phyloP scores from a whole-genome alignment of 2,797 vertebrate genomes.

The Distichodus sexfasciatus region DNA sequence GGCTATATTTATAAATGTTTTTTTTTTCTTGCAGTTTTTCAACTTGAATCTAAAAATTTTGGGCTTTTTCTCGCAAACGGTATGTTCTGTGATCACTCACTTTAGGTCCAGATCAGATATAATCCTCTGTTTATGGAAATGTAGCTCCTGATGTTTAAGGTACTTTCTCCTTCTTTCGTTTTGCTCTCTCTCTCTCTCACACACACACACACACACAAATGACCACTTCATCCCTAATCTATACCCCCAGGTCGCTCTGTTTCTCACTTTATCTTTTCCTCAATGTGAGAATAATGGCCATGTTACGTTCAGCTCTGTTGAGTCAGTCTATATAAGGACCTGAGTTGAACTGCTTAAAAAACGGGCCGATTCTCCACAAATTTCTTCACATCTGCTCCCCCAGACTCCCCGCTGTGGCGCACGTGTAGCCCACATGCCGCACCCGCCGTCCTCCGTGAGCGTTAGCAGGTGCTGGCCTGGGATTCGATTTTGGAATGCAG shows the following conservation, averaged over 20 bases:
- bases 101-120: neutral
- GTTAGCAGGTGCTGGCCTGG: slow-evolving; percentile 78
- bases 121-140: neutral
- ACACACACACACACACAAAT: neutral
- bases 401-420: slow-evolving; percentile 48
- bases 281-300: neutral
- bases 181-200: too few species aligned
- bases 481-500: slow-evolving; percentile 60
- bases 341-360: slow-evolving; percentile 49
- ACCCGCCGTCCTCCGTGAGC: slow-evolving; percentile 58
- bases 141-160: neutral
- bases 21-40: too few species aligned
- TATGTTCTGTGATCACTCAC: slow-evolving; percentile 1
- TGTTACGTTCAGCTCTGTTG: slow-evolving; percentile 8
- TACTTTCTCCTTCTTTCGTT: neutral
- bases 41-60: too few species aligned
- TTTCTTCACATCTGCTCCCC: slow-evolving; percentile 25
- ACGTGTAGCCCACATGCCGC: slow-evolving; percentile 69
- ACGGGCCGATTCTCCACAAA: slow-evolving; percentile 15
- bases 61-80: too few species aligned
- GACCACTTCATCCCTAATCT: neutral
- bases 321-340: slow-evolving; percentile 69
- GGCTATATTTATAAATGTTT: too few species aligned
- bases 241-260: neutral
- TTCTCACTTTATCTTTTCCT: neutral